These are phyloP conservation scores for Halichondria panicea DNA, from an alignment of 37 sponge, comb jelly and placozoan genomes.

Conservation along the genomic window DNA sequence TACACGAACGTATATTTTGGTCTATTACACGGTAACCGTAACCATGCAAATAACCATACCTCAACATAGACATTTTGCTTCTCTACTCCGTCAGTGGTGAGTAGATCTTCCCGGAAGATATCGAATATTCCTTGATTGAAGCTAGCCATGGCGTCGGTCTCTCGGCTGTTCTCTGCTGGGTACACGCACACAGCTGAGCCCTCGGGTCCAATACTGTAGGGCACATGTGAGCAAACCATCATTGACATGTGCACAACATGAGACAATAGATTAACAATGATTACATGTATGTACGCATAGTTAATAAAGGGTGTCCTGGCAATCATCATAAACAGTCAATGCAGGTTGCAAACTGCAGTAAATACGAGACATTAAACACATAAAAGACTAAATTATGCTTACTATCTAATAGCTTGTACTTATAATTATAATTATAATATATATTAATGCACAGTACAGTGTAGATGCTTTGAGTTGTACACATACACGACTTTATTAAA, in stretches of 20 bases:
- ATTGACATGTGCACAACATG: too few species aligned
- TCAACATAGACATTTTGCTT: slow-evolving; percentile 17
- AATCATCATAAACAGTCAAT: too few species aligned
- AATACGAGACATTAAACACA: too few species aligned
- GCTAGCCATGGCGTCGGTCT: background rate
- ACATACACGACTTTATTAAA: background rate
- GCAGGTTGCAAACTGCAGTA: too few species aligned
- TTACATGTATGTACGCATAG: background rate
- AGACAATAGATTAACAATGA: background rate
- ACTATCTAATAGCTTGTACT: background rate
- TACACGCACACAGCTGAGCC: slow-evolving; percentile 47
- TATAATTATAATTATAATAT: too few species aligned
- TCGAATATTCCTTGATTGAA: slow-evolving; percentile 14
- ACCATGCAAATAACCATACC: background rate
- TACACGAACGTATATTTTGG: too few species aligned
- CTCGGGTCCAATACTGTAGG: slow-evolving; percentile 19
- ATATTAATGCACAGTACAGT: too few species aligned
- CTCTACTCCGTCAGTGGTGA: slow-evolving; percentile 2
- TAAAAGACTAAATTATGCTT: background rate
- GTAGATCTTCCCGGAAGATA: slow-evolving; percentile 25
- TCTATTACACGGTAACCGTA: too few species aligned
- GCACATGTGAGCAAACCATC: too few species aligned
- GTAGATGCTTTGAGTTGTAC: background rate
- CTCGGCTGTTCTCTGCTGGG: slow-evolving; percentile 16
- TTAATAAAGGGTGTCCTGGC: background rate